Base-by-base conservation (phyloP, 2,797 vertebrate genomes). In the Euthynnus affinis region DNA sequence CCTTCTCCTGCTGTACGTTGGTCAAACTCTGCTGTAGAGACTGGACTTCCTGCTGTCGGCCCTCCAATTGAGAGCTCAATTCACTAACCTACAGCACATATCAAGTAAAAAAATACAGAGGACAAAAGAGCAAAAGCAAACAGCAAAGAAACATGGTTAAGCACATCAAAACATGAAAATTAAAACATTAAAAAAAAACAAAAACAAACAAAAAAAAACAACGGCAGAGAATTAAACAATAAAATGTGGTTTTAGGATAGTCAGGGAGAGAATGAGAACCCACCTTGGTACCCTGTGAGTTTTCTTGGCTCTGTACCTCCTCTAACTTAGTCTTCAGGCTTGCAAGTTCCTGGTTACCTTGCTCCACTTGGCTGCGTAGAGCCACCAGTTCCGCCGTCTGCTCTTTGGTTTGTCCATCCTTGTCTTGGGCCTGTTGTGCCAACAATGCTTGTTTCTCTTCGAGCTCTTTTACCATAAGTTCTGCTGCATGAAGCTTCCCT, bases 391-490 rank as follows among this genome's bases (percentile, higher is more conserved):
- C 95, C 89, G 80, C 89, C 81, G 93, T 95, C 89, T 96, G 95
- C 85, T 96, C 95, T 95, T 97, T 95, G 51, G 96, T 90, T 92
- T 96, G 93, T 90, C 74, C 89, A 70, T 96, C 93, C 93, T 96
- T 96, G 53, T 95, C 92, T 87, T 95, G 88, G 81, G 89, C 92
- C 88, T 96, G 96, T 74, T 96, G 95, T 74, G 5, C 89, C 80
- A 90, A 92, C 65, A 85, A 89, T 63, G 69, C 85, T 90, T 96
- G 96, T 32, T 96, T 94, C 60, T 92, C 95, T 92, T 98, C 96
- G 71, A 98, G 94, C 87, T 97, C 96, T 84, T 98, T 99, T 89
- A 99, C 95, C 93, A 96, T 96, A 78, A 96, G 82, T 86, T 99
- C 98, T 1, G 96, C 94, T 76, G 95, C 92, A 90, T 98, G 97